Evolutionary conservation across 2,797 vertebrate genomes (phyloP), one percentile per base, ranked within the genome.

Genomic region (Notamacropus eugenii): DNA sequence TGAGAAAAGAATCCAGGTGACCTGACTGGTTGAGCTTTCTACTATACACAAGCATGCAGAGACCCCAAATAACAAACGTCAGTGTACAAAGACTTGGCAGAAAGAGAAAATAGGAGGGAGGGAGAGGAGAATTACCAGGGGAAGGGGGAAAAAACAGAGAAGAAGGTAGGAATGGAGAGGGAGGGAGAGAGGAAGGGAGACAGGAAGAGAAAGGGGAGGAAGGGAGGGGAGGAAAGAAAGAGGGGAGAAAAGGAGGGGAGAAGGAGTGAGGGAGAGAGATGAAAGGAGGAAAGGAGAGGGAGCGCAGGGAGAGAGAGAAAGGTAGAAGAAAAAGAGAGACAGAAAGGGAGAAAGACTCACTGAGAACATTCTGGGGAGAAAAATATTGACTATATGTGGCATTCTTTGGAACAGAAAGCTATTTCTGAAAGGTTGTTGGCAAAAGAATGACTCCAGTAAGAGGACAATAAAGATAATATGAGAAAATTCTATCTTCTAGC

Each of bases 111-210:
- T 82, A 22, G 19, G 10, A 12, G 67, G 62, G n/a, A 82, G n/a
- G 67, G n/a, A 82, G n/a, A n/a, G n/a, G n/a, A 0, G n/a, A 34
- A 62, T 34, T 62, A 34, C 31, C 0, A 16, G 19, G n/a, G 19
- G 67, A 9, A 34, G 16, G 14, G n/a, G 31, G 14, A 2, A 22
- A 19, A 0, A 14, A 3, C 4, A 2, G 1, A 55, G 27, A n/a
- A 19, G 31, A 16, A 59, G 22, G 6, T 1, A 82, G 94, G 40
- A 31, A 52, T 1, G 1, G 62, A 74, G 16, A 16, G 14, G 8
- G 4, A 22, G 16, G 19, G 34, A 31, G 57, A 59, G 34, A 40
- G 16, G n/a, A 16, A 74, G n/a, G 16, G 22, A 0, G n/a, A 74
- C 16, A 67, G 14, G 12, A 67, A 67, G 34, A 67, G 59, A 62